These are phyloP conservation scores for Umimayanthus kanabou DNA, from an alignment of 92 coral and sea anemone species.

Conservation along the genomic window DNA sequence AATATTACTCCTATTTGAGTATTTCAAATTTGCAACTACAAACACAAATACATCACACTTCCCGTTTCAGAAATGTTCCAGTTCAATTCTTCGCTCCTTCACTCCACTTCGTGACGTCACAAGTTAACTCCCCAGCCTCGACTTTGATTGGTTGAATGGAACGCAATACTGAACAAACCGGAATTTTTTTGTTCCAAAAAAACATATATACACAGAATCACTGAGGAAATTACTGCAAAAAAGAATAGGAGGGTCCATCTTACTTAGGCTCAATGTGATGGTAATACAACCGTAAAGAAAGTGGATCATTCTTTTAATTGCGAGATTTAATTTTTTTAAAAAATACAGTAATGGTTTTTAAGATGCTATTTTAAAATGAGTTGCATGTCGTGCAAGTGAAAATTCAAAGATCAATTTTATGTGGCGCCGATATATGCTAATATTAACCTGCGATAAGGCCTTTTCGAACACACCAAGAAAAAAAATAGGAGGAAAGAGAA, in stretches of 20 bases:
- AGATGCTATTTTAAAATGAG: background rate
- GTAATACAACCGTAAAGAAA: too few species aligned
- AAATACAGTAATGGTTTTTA: too few species aligned
- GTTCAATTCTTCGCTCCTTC: slow-evolving; percentile 38
- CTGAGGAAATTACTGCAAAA: background rate
- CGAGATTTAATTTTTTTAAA: too few species aligned
- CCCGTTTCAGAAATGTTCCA: background rate
- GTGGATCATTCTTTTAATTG: background rate
- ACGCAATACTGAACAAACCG: background rate
- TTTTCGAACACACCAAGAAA: too few species aligned
- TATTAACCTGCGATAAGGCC: too few species aligned
- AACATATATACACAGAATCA: too few species aligned
- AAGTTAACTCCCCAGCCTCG: slow-evolving; percentile 1
- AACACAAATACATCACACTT: background rate
- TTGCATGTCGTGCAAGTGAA: background rate
- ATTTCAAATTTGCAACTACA: background rate
- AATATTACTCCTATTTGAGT: background rate
- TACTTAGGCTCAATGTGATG: background rate
- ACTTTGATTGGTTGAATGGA: slow-evolving; percentile 9
- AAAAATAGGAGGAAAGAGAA: too few species aligned
- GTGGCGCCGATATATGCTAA: too few species aligned
- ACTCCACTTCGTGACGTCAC: slow-evolving; percentile 14
- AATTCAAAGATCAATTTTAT: too few species aligned
- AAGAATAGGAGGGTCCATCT: background rate
- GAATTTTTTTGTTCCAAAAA: background rate